Evolutionary conservation across 2,888 invertebrate genomes (phyloP), one percentile per base, ranked within the genome.

Genomic region (Phortica magna): DNA sequence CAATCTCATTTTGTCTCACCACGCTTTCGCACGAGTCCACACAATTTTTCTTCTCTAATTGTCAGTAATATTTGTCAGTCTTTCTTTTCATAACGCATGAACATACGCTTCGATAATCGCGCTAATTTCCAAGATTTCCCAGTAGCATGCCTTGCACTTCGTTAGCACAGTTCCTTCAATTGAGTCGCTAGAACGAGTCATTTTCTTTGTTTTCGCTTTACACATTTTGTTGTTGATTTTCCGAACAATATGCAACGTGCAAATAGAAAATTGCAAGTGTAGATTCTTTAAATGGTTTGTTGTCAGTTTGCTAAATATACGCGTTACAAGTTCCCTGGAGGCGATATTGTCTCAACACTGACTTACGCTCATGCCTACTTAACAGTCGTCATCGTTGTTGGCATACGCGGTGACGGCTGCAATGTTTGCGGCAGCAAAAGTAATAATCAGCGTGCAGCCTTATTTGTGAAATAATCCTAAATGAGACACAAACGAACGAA

Each of bases 41-140:
- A 77, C 31, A 19, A 41, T 31, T 41, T 65, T 55, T 71, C 70
- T 71, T 71, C 10, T 55, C 70, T 71, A 71, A 71, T 71, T 71
- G 70, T 71, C 70, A 71, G 70, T 53, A 55, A 55, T 71, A 71
- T 71, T 71, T 65, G 65, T 41, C 14, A 77, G 78, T 84, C 79
- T 80, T 79, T 81, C 81, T 76, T 76, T 73, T 61, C 61, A 61
- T 14, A 59, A 76, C 81, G 80, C 80, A 82, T 82, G 41, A 41
- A 64, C 31, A 48, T 85, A 85, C 88, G 85, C 85, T 85, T 84
- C 87, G 88, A 89, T 90, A 90, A 90, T 91, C 90, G 90, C 89
- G 91, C 90, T 90, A 90, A 90, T 90, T 91, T 48, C 89, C 89
- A 90, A 91, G 90, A 91, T 91, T 90, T 90, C 90, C 90, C 90